phyloP scores from a whole-genome alignment of 2,113 vertebrate genomes.

The Trochalopteron elliotii region DNA sequence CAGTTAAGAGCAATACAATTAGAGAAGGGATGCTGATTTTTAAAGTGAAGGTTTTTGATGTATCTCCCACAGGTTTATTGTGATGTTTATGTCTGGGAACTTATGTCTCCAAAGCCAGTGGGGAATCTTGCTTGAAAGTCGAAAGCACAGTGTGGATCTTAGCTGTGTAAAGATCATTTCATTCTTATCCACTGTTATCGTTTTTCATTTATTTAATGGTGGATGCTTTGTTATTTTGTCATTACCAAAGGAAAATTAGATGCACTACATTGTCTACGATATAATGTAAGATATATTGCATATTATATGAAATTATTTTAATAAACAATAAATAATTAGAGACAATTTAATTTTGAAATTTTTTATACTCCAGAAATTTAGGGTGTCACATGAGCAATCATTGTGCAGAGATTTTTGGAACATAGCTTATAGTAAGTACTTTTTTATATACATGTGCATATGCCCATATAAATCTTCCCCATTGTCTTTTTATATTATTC shows the following conservation, averaged over 20 bases:
- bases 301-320: background rate
- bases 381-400: fast-evolving
- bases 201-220: background rate
- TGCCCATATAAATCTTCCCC: background rate
- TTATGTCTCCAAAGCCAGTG: background rate
- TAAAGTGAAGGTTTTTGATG: background rate
- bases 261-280: background rate
- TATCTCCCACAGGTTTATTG: background rate
- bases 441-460: background rate
- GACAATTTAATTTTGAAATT: background rate
- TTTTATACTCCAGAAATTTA: background rate
- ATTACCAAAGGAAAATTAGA: background rate
- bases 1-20: background rate
- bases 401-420: background rate
- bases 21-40: background rate
- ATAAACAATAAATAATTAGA: background rate
- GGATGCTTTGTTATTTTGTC: background rate
- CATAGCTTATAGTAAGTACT: background rate
- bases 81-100: background rate
- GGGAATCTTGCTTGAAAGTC: background rate
- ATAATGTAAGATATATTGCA: background rate
- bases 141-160: background rate
- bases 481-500: background rate
- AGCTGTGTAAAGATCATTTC: background rate
- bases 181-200: background rate